phyloP scores from a whole-genome alignment of 2,888 invertebrate species.

The Polydrusus tereticollis region DNA sequence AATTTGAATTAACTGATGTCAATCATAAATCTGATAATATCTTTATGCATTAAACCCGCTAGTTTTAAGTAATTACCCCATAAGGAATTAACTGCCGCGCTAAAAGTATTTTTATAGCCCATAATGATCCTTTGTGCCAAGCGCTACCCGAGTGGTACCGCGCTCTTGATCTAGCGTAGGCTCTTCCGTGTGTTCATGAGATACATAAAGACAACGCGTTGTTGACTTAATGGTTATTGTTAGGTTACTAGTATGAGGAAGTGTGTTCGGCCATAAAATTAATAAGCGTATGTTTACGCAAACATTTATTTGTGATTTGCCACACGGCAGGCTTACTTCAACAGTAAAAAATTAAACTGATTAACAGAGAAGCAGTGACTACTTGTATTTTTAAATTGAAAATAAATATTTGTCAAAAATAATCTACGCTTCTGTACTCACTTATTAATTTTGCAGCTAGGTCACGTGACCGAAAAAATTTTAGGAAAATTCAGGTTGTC shows the following conservation, averaged over 20 bases:
- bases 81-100: slow-evolving; percentile 18
- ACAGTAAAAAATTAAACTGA: too few relatives aligned
- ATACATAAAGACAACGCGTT: slow-evolving; percentile 9
- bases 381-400: too few relatives aligned
- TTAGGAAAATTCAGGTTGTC: too few relatives aligned
- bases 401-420: too few relatives aligned
- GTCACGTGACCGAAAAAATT: too few relatives aligned
- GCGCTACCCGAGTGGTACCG: neutral
- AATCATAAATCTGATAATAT: slow-evolving; percentile 10
- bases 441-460: too few relatives aligned
- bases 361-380: too few relatives aligned
- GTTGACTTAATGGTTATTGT: slow-evolving; percentile 1
- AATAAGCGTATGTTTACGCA: neutral
- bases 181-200: slow-evolving; percentile 20
- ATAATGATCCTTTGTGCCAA: slow-evolving; percentile 16
- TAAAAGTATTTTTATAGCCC: slow-evolving; percentile 33
- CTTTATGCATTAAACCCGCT: neutral
- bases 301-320: neutral
- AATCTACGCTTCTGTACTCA: too few relatives aligned
- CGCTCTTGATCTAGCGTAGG: slow-evolving; percentile 15
- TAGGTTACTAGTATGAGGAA: neutral
- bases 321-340: too few relatives aligned
- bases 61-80: slow-evolving; percentile 19
- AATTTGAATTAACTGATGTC: neutral
- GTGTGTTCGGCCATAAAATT: neutral